Conservation (phyloP, 2,113 vertebrate genomes). For the Atrichornis clamosus region DNA sequence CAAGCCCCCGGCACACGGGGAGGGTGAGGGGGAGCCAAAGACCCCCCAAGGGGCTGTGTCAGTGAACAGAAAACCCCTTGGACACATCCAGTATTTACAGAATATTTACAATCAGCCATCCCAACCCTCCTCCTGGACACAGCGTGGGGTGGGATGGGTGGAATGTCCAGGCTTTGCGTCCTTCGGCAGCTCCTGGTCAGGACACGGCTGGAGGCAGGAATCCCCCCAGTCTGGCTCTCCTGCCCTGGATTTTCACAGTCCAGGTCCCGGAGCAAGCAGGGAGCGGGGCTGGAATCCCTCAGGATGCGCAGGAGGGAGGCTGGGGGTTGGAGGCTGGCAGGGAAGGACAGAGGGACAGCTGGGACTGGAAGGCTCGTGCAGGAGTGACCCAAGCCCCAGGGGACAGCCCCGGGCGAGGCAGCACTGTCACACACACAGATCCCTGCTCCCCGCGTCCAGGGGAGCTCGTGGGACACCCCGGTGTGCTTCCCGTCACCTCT, state of each 20-base stretch:
- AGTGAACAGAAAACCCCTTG: not conserved
- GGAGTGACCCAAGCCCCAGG: not conserved
- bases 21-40: not conserved
- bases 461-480: fast-evolving
- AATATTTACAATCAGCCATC: not conserved
- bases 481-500: not conserved
- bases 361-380: not conserved
- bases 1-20: fast-evolving
- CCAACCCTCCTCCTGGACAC: not conserved
- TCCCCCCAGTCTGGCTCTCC: not conserved
- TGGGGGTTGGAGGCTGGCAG: not conserved
- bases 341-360: not conserved
- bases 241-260: not conserved
- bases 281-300: not conserved
- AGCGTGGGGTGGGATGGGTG: fast-evolving
- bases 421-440: fast-evolving
- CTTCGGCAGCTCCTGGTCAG: fast-evolving
- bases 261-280: not conserved
- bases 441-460: fast-evolving
- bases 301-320: fast-evolving
- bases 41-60: not conserved
- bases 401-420: not conserved
- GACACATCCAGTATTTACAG: not conserved
- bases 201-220: fast-evolving
- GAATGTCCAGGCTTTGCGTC: not conserved